These are phyloP conservation scores for Eurosta solidaginis DNA, from an alignment of 1,140 invertebrate species.

Conservation along the genomic window DNA sequence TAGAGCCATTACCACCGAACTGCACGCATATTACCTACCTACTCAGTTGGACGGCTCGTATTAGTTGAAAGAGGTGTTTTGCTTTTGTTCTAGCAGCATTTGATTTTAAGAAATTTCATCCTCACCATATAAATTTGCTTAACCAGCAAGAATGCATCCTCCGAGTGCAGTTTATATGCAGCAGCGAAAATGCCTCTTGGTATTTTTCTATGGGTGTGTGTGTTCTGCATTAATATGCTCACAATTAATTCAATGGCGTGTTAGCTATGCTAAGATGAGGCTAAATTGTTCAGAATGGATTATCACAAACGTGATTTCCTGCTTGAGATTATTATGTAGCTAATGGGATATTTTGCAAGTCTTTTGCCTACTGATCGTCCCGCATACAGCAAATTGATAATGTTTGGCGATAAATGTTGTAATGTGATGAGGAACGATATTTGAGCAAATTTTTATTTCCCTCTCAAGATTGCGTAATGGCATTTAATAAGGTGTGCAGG, in stretches of 20 bases:
- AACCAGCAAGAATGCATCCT: background rate
- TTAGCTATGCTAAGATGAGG: constrained; percentile 20
- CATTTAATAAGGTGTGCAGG: background rate
- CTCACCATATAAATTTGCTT: constrained; percentile 9
- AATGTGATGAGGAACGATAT: background rate
- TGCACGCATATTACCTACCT: background rate
- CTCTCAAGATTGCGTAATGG: background rate
- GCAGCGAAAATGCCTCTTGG: background rate
- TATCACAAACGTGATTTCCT: constrained; percentile 10
- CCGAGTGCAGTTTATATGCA: no score
- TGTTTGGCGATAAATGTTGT: background rate
- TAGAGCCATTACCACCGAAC: constrained; percentile 8
- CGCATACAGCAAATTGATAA: no score
- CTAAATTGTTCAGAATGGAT: background rate
- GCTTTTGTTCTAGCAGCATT: background rate
- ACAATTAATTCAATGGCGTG: constrained; percentile 27
- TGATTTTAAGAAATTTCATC: constrained; percentile 4
- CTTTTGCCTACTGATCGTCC: constrained; percentile 11
- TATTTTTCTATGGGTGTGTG: background rate
- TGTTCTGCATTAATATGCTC: constrained; percentile 5
- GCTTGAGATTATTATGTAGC: background rate
- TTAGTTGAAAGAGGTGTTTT: no score
- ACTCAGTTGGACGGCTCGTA: no score
- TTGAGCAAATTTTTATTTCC: background rate
- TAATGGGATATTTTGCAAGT: constrained; percentile 24